Conservation (phyloP, 2,888 invertebrate species). For the Volucella inanis region DNA sequence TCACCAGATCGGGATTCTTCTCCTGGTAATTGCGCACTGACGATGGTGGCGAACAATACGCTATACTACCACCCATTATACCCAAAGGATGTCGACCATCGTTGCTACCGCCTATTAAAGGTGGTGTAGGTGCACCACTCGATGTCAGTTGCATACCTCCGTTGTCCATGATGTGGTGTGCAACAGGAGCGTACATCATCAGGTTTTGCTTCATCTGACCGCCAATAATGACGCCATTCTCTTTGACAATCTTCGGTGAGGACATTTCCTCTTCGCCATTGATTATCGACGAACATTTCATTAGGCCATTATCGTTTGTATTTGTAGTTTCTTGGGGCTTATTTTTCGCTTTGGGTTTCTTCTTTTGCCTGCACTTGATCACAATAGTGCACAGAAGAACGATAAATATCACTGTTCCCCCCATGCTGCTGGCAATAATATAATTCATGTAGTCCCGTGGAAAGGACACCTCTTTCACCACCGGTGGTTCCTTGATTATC, state of each 20-base stretch:
- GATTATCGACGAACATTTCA: slow-evolving; percentile 84
- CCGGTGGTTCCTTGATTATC: slow-evolving; percentile 89
- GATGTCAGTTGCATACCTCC: slow-evolving; percentile 75
- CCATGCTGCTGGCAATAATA: slow-evolving; percentile 87
- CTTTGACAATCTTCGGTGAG: slow-evolving; percentile 76
- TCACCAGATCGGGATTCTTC: slow-evolving; percentile 91
- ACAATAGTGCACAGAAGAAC: slow-evolving; percentile 87
- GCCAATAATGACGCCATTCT: slow-evolving; percentile 80
- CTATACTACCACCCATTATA: slow-evolving; percentile 79
- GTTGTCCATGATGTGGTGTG: slow-evolving; percentile 77
- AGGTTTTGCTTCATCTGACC: slow-evolving; percentile 82
- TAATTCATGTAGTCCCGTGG: slow-evolving; percentile 89
- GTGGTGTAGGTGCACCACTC: slow-evolving; percentile 70
- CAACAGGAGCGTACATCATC: slow-evolving; percentile 81
- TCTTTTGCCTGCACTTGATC: slow-evolving; percentile 84
- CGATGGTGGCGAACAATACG: slow-evolving; percentile 85
- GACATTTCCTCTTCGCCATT: slow-evolving; percentile 79
- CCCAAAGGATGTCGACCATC: slow-evolving; percentile 68
- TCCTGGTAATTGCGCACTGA: slow-evolving; percentile 85
- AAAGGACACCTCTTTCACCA: slow-evolving; percentile 87
- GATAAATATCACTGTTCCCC: slow-evolving; percentile 86
- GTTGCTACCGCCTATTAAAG: slow-evolving; percentile 65
- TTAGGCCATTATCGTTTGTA: slow-evolving; percentile 84
- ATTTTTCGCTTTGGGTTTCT: slow-evolving; percentile 82
- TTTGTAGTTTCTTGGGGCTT: slow-evolving; percentile 86